A percentile compares a stretch with the other conserved stretches of the same genome.
phyloP scores from a whole-genome alignment of 2,797 vertebrate species.

The Garrulus glandarius region DNA sequence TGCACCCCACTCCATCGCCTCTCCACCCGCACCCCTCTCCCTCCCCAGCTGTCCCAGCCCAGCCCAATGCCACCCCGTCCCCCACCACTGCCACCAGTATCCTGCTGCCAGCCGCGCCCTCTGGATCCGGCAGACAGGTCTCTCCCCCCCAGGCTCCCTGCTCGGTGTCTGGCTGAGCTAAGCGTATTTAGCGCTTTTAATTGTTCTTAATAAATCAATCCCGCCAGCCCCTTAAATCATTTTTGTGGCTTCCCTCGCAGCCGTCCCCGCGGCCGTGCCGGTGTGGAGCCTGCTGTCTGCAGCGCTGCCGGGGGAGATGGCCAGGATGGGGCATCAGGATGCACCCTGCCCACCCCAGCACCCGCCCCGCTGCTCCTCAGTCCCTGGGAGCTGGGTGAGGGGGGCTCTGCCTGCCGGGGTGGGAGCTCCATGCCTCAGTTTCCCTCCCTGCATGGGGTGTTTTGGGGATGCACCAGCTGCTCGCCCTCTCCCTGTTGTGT shows the following conservation, averaged over 20 bases:
- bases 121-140: slow-evolving; percentile 35
- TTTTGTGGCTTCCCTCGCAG: slow-evolving; percentile 57
- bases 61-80: background rate
- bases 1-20: background rate
- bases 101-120: background rate
- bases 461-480: background rate
- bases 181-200: slow-evolving; percentile 70
- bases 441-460: background rate
- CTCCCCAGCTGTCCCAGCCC: background rate
- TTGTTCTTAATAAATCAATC: slow-evolving; percentile 72
- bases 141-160: background rate
- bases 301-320: background rate
- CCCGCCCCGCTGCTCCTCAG: background rate
- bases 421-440: background rate
- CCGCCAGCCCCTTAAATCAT: slow-evolving; percentile 68
- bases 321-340: accelerated
- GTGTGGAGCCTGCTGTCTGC: slow-evolving; percentile 45
- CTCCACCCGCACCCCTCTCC: background rate
- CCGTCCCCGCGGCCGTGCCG: slow-evolving; percentile 4
- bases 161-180: slow-evolving; percentile 64
- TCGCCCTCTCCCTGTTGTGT: accelerated
- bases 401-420: background rate
- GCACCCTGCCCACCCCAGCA: background rate
- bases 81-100: background rate
- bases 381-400: background rate